Base-by-base conservation (phyloP, 2,113 vertebrate genomes). In the Pelusios castaneus region DNA sequence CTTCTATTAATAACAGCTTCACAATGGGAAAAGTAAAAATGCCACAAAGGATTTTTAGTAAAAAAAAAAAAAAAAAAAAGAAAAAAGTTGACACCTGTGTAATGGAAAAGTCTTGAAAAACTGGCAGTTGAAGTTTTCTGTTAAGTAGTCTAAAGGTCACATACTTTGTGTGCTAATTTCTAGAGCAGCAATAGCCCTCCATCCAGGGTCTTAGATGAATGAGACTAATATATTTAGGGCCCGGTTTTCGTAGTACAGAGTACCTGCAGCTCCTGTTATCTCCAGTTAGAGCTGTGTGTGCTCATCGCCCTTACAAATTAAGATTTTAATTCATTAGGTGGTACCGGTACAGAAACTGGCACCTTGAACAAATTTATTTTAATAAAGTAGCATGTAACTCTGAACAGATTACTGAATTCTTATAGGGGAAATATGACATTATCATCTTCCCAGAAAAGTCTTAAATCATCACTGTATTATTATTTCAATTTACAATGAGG, bases 131-230 rank as follows among this genome's bases (percentile, higher is more conserved):
- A 70, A 38, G 34, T 38, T 67, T 22, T 67, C 63, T 67, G 34
- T 43, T 82, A 79, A 73, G 55, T 29, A 43, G 49, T 55, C 52
- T 43, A 54, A 43, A 60, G 29, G 14, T 4, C 7, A 25, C 2
- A 8, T 84, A 94, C 82, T 89, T 38, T 51, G 82, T 81, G 55
- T 84, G 55, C 54, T 60, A 38, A 85, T 92, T 95, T 94, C 85
- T 81, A 89, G 78, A 84, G 17, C 5, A 89, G 56, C 54, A 87
- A 27, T 2, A 54, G 24, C 80, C 93, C 80, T 84, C 5, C 67
- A 54, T 1, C 49, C 79, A 93, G 93, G 89, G 1, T 47, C 60
- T 84, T 73, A 25, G 0, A 2, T 89, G 43, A 31, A 49, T 73
- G 60, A 34, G 63, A 38, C 41, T 75, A 27, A 27, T 27, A 75